Evolutionary conservation across 1,140 invertebrate genomes (phyloP), one percentile per base, ranked within the genome.

Genomic region (Drosophila insularis): DNA sequence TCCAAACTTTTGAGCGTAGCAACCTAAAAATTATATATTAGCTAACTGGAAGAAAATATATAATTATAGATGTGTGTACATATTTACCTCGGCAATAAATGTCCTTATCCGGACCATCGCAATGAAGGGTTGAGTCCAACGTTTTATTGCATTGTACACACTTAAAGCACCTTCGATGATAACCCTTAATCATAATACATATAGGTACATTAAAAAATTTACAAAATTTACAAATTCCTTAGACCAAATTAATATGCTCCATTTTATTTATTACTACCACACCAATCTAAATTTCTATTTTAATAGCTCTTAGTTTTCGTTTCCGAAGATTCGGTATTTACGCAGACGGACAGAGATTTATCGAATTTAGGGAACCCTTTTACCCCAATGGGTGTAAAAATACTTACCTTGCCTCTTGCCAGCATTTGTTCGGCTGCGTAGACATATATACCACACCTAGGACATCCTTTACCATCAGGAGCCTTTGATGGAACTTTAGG

Each of bases 111-210:
- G 98, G 96, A 90, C 95, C 97, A 93, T 99, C 98, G 92, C 97
- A 98, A 93, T 97, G 97, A 92, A 97, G 98, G 76, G 97, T 96
- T 63, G 98, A 99, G 93, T 99, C 98, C 93, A 99, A 94, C 92
- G 97, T 94, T 94, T 99, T 99, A 90, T 94, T 94, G 93, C 99
- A 99, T 80, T 95, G 95, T 86, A 94, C 96, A 94, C 98, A 98
- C 93, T 98, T 98, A 95, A 98, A 98, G 94, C 97, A 98, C 93
- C 96, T 96, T 93, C 94, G 97, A 94, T 98, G 97, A 96, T 97
- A 98, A 94, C 97, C 96, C 94, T 95, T 94, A 94, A 27, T 40
- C 14, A 35, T n/a, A n/a, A n/a, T n/a, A n/a, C n/a, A n/a, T n/a
- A n/a, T n/a, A n/a, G n/a, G n/a, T n/a, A n/a, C n/a, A n/a, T n/a